A percentile compares a stretch with the other conserved stretches of the same genome.
Evolutionary conservation across 2,797 vertebrate genomes (phyloP).

Genomic region (Leuciscus waleckii): DNA sequence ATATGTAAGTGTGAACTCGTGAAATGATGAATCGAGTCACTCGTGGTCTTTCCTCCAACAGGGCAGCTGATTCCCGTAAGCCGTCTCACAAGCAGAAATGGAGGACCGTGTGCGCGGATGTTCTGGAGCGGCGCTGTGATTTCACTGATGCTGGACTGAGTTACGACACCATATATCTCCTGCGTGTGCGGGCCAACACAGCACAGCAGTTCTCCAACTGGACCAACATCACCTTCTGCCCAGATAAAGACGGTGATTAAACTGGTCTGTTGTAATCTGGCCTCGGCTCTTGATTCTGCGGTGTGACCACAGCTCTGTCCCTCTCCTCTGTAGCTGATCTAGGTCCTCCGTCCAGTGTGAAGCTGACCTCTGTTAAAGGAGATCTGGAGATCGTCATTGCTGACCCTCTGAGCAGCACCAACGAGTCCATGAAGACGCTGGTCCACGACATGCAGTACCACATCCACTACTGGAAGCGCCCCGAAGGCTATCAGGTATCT

Average conservation of each 20-base stretch:
- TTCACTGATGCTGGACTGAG: conserved; percentile 55
- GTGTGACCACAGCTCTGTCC: not conserved
- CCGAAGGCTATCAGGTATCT: conserved; percentile 57
- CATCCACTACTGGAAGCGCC: conserved; percentile 69
- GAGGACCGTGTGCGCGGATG: conserved; percentile 45
- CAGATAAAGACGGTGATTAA: conserved; percentile 73
- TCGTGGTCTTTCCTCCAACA: conserved; percentile 13
- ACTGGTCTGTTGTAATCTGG: not conserved
- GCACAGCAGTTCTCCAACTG: conserved; percentile 59
- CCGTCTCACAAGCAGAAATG: conserved; percentile 40
- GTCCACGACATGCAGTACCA: conserved; percentile 54
- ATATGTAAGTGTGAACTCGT: too few relatives aligned
- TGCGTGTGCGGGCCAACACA: conserved; percentile 65
- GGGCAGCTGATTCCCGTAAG: not conserved
- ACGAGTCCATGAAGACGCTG: conserved; percentile 67
- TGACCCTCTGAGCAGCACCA: conserved; percentile 68
- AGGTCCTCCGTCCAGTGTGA: conserved; percentile 72
- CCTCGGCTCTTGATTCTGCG: not conserved
- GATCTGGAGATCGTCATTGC: conserved; percentile 67
- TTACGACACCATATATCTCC: conserved; percentile 58
- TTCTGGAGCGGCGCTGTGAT: conserved; percentile 64
- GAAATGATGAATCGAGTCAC: not conserved
- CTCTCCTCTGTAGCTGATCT: conserved; percentile 63
- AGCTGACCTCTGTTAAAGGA: conserved; percentile 49
- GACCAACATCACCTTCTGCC: conserved; percentile 68